phyloP scores from a whole-genome alignment of 2,797 vertebrate genomes.

The Pteronotus mesoamericanus region DNA sequence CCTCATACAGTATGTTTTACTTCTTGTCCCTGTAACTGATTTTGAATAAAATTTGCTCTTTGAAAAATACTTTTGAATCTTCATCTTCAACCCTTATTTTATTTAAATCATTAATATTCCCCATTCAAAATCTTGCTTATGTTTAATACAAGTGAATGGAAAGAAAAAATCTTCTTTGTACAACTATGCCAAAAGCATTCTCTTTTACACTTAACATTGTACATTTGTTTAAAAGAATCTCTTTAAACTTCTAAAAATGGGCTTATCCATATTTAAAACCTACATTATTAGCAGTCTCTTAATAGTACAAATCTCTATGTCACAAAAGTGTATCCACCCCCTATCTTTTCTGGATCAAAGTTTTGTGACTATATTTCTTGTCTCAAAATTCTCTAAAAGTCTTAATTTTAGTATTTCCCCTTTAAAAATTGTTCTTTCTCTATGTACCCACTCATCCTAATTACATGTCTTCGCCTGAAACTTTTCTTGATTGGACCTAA shows the following conservation, averaged over 20 bases:
- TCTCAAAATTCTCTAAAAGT: constrained; percentile 6
- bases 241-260: not conserved
- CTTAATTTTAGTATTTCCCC: constrained; percentile 26
- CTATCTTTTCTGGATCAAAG: not conserved
- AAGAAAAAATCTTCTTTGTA: not conserved
- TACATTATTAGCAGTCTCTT: not conserved
- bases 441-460: not conserved
- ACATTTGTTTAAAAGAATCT: not conserved
- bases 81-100: not conserved
- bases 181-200: not conserved
- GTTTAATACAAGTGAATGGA: not conserved
- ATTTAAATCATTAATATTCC: not conserved
- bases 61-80: not conserved
- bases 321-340: not conserved
- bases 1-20: not conserved
- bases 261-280: not conserved
- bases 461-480: not conserved
- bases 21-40: not conserved
- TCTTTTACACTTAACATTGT: constrained; percentile 30
- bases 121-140: not conserved
- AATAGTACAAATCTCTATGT: constrained; percentile 7
- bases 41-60: not conserved
- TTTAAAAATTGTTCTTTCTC: not conserved
- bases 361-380: not conserved
- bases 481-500: not conserved